Base-by-base conservation (phyloP, 2,113 vertebrate species). In the Brachyhypopomus occidentalis region DNA sequence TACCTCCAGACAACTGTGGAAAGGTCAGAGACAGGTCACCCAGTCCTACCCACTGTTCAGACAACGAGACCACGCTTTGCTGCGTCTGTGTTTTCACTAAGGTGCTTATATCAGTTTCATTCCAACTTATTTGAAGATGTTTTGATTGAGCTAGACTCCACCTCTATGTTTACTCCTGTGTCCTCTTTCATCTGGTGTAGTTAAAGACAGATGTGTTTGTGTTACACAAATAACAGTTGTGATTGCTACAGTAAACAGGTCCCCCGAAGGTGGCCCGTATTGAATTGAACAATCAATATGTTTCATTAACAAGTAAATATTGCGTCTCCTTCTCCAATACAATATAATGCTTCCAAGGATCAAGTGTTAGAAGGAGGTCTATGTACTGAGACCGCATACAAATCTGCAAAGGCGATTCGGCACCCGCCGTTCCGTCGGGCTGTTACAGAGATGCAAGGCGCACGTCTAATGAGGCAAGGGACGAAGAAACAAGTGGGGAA, bases 401-500 rank as follows among this genome's bases (percentile, higher is more conserved):
- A 81, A 74, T 45, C 66, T n/a, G 16, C 12, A 19, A 36, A 36
- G 36, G 30, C 14, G 30, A 23, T 66, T 66, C 27, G 17, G 66
- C 5, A 17, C 8, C 41, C 56, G 16, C 1, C 56, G 30, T 45
- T 11, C 19, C 56, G 64, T 60, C 45, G 73, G 82, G 74, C 80
- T 83, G 72, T 87, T 82, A 58, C 73, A 78, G 64, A 88, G 76
- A 81, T 82, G 75, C 64, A 77, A 83, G 82, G 52, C 41, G 64
- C 72, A 52, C 9, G 81, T 76, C 85, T 87, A 89, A 85, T 81
- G 73, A 88, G 85, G 78, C 60, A 23, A 52, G 34, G 45, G 19
- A 52, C 38, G 17, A 75, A 89, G 74, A 73, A 77, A 34, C 27
- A 55, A 75, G 73, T 34, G 79, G 75, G 67, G 76, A 52, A 73